Base-by-base conservation (phyloP, 1,140 invertebrate species). In the Leptinotarsa texana region DNA sequence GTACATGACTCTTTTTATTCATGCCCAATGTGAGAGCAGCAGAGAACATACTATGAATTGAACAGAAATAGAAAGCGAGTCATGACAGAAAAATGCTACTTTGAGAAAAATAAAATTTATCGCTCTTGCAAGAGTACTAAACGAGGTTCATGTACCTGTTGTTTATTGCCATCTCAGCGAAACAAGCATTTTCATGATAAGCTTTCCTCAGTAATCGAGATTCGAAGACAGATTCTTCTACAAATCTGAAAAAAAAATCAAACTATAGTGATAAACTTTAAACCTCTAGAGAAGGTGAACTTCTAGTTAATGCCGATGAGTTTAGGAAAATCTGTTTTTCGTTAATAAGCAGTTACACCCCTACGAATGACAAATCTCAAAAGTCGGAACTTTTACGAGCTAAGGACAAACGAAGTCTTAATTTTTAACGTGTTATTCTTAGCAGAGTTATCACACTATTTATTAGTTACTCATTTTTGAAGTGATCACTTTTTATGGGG, bases 1-100 rank as follows among this genome's bases (percentile, higher is more conserved):
- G 65, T 27, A 42, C 42, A 67, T 67, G 51, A 57, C 65, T 33
- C 63, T 67, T 67, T 67, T 67, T 67, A 67, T 67, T 67, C 27
- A 24, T n/a, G 27, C 15, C 3, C 17, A 18, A 67, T 18, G 42
- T 24, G 65, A 42, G 65, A 67, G 27, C 65, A 42, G 6, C 65
- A 17, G 15, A 42, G 42, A 67, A 13, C 17, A 24, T 1, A 42
- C 21, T 67, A 18, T 24, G 42, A 67, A 22, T 17, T 17, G 42
- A 24, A 67, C 65, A 67, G 22, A 24, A 27, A 22, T 27, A 24
- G 65, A 67, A 67, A 42, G 24, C 65, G 24, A 67, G 42, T 18
- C 6, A 67, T 27, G 24, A 11, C 15, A 24, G 65, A 67, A 22
- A 67, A 67, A 67, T 67, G 15, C 5, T 67, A 4, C 15, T n/a